These are phyloP conservation scores for Cyclophora punctaria DNA, from an alignment of 2,888 invertebrate genomes.

Conservation along the genomic window DNA sequence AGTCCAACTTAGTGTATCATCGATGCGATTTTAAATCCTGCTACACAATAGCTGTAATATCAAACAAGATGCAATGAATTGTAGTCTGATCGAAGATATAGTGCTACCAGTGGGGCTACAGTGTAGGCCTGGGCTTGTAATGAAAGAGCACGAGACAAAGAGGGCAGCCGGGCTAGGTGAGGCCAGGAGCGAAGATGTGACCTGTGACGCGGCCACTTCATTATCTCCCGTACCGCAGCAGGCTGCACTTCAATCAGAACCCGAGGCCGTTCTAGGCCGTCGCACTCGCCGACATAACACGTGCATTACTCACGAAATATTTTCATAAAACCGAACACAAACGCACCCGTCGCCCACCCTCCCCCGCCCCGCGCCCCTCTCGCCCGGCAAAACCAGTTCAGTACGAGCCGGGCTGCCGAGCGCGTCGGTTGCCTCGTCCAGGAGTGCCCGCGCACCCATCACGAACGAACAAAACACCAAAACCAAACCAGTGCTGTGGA, in stretches of 20 bases:
- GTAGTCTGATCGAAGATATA: conserved; percentile 49
- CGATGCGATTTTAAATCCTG: conserved; percentile 22
- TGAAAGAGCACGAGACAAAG: conserved; percentile 47
- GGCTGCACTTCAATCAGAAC: conserved; percentile 63
- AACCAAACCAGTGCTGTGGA: conserved; percentile 69
- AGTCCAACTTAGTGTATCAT: conserved; percentile 22
- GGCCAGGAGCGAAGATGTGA: conserved; percentile 13
- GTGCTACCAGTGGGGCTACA: conserved; percentile 36
- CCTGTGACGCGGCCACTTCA: conserved; percentile 30
- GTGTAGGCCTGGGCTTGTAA: conserved; percentile 37
- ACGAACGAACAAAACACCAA: conserved; percentile 65
- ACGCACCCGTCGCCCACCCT: conserved; percentile 55
- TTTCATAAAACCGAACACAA: conserved; percentile 72
- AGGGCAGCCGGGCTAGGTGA: conserved; percentile 2
- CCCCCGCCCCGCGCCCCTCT: conserved; percentile 43
- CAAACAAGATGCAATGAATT: conserved; percentile 40
- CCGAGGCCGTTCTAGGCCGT: conserved; percentile 69
- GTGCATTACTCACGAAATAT: conserved; percentile 76
- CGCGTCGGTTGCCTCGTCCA: conserved; percentile 49
- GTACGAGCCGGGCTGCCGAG: conserved; percentile 70
- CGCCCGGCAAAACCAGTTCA: conserved; percentile 66
- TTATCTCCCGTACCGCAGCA: conserved; percentile 43
- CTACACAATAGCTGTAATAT: conserved; percentile 27
- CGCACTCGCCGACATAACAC: conserved; percentile 70
- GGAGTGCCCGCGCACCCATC: conserved; percentile 45